Conservation (phyloP, 2,797 vertebrate genomes). For the Fratercula arctica region DNA sequence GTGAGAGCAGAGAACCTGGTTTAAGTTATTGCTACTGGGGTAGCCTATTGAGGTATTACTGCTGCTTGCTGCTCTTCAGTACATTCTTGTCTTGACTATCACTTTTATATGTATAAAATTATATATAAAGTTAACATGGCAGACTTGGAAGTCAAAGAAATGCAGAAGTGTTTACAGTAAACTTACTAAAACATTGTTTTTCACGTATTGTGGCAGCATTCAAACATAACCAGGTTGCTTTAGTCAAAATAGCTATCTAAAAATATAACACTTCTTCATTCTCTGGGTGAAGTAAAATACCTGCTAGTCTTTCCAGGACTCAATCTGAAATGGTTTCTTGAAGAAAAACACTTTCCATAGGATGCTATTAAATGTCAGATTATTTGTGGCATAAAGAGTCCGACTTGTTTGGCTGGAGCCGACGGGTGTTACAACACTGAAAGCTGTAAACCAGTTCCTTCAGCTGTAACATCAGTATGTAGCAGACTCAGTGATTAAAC, state of each 20-base stretch:
- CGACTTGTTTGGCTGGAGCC: neutral
- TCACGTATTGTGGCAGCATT: neutral
- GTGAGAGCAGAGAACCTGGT: neutral
- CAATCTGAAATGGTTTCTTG: neutral
- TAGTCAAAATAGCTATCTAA: neutral
- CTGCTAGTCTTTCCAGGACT: neutral
- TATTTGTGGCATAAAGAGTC: neutral
- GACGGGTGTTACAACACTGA: neutral
- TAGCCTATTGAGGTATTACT: neutral
- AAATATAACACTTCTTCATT: neutral
- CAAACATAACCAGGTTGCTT: neutral
- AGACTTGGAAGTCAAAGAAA: neutral
- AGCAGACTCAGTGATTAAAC: neutral
- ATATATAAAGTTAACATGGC: neutral
- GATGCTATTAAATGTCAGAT: neutral
- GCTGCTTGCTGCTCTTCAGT: neutral
- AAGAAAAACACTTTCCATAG: neutral
- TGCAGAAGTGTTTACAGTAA: neutral
- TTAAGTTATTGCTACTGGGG: neutral
- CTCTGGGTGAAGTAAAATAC: neutral
- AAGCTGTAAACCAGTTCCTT: slow-evolving; percentile 4
- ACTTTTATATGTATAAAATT: neutral
- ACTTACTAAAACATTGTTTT: neutral
- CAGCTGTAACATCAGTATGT: neutral
- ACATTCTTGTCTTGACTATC: neutral